phyloP scores from a whole-genome alignment of 2,113 vertebrate species.

The Pimephales promelas region DNA sequence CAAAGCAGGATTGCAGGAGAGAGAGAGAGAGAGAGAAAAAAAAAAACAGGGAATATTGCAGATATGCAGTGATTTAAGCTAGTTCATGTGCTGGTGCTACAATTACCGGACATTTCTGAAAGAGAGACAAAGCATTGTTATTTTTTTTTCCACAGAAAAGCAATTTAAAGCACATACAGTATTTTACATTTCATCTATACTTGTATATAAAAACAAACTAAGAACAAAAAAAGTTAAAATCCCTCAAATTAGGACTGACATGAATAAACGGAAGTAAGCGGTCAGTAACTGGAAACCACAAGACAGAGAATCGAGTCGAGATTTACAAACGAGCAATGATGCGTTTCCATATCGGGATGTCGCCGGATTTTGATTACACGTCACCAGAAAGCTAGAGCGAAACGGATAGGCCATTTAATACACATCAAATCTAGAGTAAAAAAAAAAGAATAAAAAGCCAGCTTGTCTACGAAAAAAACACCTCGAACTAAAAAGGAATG shows the following conservation, averaged over 20 bases:
- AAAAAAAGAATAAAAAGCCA: slow-evolving; percentile 53
- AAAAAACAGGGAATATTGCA: slow-evolving; percentile 47
- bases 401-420: slow-evolving; percentile 52
- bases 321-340: slow-evolving; percentile 40
- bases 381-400: slow-evolving; percentile 70
- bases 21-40: neutral
- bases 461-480: slow-evolving; percentile 62
- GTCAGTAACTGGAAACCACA: slow-evolving; percentile 53
- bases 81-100: slow-evolving; percentile 59
- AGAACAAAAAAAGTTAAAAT: slow-evolving; percentile 47
- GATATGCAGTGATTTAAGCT: slow-evolving; percentile 52
- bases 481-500: no score
- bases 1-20: slow-evolving; percentile 41
- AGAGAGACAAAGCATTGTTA: slow-evolving; percentile 57
- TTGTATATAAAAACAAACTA: slow-evolving; percentile 58
- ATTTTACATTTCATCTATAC: slow-evolving; percentile 59
- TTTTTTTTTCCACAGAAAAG: slow-evolving; percentile 49
- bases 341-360: slow-evolving; percentile 37
- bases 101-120: slow-evolving; percentile 59
- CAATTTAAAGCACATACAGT: slow-evolving; percentile 56
- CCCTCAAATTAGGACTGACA: slow-evolving; percentile 36
- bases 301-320: slow-evolving; percentile 30
- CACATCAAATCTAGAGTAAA: slow-evolving; percentile 57
- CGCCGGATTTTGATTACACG: slow-evolving; percentile 54
- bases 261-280: slow-evolving; percentile 42